phyloP scores from a whole-genome alignment of 2,113 vertebrate genomes.

The Corythornis vintsioides region DNA sequence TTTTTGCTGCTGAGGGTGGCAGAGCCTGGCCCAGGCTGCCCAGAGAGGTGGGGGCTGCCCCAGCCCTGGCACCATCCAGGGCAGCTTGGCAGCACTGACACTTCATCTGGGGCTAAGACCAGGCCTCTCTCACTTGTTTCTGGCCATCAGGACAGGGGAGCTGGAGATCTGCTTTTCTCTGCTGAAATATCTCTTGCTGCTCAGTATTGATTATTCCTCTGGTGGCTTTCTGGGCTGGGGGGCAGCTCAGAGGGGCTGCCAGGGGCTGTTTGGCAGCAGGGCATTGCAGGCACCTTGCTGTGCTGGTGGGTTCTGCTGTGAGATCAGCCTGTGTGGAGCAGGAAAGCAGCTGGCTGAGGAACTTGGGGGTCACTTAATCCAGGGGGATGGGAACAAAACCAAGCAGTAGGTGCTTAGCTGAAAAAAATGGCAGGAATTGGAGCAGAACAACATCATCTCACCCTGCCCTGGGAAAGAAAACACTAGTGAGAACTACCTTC shows the following conservation, averaged over 20 bases:
- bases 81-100: no score
- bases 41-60: no score
- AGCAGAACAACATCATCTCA: neutral
- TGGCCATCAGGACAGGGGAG: neutral
- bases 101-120: no score
- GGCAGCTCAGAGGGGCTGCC: neutral
- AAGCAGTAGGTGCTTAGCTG: neutral
- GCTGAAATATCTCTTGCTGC: neutral
- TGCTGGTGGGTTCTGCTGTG: neutral
- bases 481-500: neutral
- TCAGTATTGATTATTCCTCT: rapidly evolving
- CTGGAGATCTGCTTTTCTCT: neutral
- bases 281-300: rapidly evolving
- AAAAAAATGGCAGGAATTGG: neutral
- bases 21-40: no score
- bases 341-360: neutral
- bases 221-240: rapidly evolving
- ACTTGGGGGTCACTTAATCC: neutral
- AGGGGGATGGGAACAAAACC: neutral
- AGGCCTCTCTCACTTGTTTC: neutral
- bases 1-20: no score
- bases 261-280: neutral
- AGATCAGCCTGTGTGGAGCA: neutral
- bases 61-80: no score
- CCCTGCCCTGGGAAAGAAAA: neutral